Evolutionary conservation across 2,797 vertebrate genomes (phyloP), one percentile per base, ranked within the genome.

Genomic region (Danio tinwini): DNA sequence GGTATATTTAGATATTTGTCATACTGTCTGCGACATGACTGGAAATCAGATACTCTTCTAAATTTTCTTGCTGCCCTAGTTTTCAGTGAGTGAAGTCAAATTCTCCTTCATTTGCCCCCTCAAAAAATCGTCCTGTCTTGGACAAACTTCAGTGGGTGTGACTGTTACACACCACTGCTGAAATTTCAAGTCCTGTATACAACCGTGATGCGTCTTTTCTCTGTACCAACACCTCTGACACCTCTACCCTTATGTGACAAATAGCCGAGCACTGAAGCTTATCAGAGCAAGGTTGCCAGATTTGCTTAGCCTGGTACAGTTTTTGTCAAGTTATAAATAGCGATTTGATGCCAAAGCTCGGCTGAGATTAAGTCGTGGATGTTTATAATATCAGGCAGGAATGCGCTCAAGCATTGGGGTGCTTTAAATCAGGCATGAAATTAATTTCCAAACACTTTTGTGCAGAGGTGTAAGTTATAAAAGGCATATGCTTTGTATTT

Each of bases 401-500:
- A 83, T 84, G 86, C 84, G 68, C 80, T 90, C 86, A 88, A 80
- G 89, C 83, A 56, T 84, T 83, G 71, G 73, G 84, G 42, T 87
- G 86, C 78, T 89, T 88, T 89, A 91, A 92, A 93, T 93, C 92
- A 90, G 89, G 88, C 91, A 91, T 90, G 90, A 90, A 90, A 92
- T 92, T 90, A 90, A 92, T 92, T 92, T 89, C 85, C 86, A 87
- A 82, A 82, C 74, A 75, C 29, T 56, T 86, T 90, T 89, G 86
- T 85, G 86, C 80, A 81, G 79, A 81, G 64, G 72, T 73, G 69
- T 63, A 64, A 87, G 86, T 88, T 84, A 88, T 87, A 82, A 88
- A 84, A 86, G 84, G 81, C 84, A 81, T 80, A 86, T 78, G 79
- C 74, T 73, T 86, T 88, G 87, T 87, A 77, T 85, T 87, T 76